Conservation (phyloP, 2,113 vertebrate genomes). For the Alectura lathami region DNA sequence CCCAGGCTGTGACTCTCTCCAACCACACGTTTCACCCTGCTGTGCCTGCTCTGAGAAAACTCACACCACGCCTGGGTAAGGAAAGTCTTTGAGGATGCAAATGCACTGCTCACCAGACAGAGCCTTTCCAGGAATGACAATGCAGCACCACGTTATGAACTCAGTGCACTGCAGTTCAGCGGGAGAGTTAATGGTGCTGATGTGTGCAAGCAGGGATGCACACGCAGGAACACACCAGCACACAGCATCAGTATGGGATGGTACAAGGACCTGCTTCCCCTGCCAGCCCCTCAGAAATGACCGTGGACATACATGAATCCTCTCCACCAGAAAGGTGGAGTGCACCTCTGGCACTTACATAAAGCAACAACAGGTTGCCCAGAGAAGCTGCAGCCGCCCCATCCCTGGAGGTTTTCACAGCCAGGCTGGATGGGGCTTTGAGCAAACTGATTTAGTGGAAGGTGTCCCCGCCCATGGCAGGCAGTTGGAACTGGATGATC, state of each 20-base stretch:
- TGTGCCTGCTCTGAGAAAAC: neutral
- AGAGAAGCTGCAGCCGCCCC: too few species aligned
- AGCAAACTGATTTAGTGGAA: neutral
- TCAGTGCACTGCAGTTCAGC: accelerated
- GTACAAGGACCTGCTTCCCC: neutral
- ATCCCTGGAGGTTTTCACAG: too few species aligned
- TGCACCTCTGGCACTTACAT: neutral
- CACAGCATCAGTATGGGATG: neutral
- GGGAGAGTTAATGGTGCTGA: neutral
- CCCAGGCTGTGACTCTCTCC: neutral
- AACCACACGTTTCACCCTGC: accelerated
- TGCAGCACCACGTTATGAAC: neutral
- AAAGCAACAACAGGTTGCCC: neutral
- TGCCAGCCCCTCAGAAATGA: neutral
- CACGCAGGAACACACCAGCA: accelerated
- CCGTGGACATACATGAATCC: neutral
- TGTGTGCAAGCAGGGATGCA: accelerated
- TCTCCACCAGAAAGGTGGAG: neutral
- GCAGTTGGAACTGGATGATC: neutral
- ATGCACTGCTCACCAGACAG: accelerated
- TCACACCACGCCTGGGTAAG: neutral
- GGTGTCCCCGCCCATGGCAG: neutral
- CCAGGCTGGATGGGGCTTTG: neutral
- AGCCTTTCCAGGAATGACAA: neutral
- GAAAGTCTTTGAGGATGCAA: neutral